phyloP scores from a whole-genome alignment of 2,888 invertebrate species.

The Watsonalla binaria region DNA sequence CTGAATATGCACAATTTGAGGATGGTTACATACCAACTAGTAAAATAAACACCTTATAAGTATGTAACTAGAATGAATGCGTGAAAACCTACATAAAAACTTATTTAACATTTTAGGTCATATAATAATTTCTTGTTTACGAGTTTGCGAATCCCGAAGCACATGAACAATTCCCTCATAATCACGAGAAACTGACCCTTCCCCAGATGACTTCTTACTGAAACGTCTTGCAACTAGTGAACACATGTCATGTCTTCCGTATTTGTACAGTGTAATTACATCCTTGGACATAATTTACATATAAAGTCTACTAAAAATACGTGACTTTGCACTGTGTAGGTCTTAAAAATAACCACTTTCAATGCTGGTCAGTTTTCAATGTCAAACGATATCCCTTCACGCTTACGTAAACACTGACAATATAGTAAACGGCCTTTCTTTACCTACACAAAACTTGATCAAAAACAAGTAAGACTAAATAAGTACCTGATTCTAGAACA shows the following conservation, averaged over 20 bases:
- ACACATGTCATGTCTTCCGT: too few species aligned
- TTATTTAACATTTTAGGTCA: too few species aligned
- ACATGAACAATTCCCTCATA: too few species aligned
- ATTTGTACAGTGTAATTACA: too few species aligned
- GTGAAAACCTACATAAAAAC: too few species aligned
- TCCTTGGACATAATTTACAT: background rate
- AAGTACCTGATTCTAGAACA: background rate
- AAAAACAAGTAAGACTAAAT: background rate
- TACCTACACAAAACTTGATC: background rate
- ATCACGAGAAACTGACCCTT: too few species aligned
- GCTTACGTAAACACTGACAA: background rate
- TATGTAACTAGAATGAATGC: too few species aligned
- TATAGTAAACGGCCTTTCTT: background rate
- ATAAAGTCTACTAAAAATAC: background rate
- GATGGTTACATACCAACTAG: background rate
- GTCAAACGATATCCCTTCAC: background rate
- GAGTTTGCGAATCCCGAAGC: too few species aligned
- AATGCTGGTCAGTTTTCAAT: conserved; percentile 1
- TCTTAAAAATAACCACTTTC: conserved; percentile 1
- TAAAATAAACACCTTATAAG: too few species aligned
- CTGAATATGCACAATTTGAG: conserved; percentile 54
- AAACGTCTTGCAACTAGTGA: too few species aligned
- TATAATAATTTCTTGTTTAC: too few species aligned
- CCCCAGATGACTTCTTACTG: too few species aligned
- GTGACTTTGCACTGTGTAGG: background rate